These are phyloP conservation scores for Liopterus haemorrhoidalis DNA, from an alignment of 2,888 invertebrate species.

Conservation along the genomic window DNA sequence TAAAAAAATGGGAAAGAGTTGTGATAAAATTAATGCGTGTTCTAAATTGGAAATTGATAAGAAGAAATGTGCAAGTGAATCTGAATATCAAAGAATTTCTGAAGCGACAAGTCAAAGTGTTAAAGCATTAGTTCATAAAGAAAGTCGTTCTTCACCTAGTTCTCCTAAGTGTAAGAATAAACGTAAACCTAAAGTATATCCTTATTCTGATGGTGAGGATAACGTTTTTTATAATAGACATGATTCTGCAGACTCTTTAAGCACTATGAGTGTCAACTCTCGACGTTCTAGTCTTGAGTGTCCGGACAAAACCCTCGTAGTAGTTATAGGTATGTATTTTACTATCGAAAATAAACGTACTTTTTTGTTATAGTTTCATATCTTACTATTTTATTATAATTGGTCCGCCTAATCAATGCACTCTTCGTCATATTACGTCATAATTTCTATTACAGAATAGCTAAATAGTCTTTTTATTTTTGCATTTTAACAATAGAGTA, in stretches of 20 bases:
- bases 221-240: slow-evolving; percentile 49
- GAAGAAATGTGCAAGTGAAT: slow-evolving; percentile 41
- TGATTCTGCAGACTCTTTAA: slow-evolving; percentile 53
- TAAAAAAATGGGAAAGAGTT: slow-evolving; percentile 46
- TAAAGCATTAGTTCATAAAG: slow-evolving; percentile 49
- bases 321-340: slow-evolving; percentile 47
- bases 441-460: too few species aligned
- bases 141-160: slow-evolving; percentile 42
- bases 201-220: slow-evolving; percentile 54
- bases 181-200: slow-evolving; percentile 47
- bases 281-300: slow-evolving; percentile 51
- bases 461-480: too few species aligned
- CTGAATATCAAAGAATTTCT: slow-evolving; percentile 53
- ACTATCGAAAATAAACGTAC: background rate
- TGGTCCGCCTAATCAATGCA: too few species aligned
- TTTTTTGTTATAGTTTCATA: too few species aligned
- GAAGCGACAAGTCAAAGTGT: slow-evolving; percentile 51
- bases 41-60: slow-evolving; percentile 36
- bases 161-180: slow-evolving; percentile 44
- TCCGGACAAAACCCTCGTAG: slow-evolving; percentile 49
- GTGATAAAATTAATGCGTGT: slow-evolving; percentile 44
- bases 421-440: too few species aligned
- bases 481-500: too few species aligned
- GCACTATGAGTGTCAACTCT: slow-evolving; percentile 50
- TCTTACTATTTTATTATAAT: background rate